Percentiles rank a stretch among this genome's conserved stretches.
Conservation (phyloP, 2,797 vertebrate species). For the Glossophaga mutica region DNA sequence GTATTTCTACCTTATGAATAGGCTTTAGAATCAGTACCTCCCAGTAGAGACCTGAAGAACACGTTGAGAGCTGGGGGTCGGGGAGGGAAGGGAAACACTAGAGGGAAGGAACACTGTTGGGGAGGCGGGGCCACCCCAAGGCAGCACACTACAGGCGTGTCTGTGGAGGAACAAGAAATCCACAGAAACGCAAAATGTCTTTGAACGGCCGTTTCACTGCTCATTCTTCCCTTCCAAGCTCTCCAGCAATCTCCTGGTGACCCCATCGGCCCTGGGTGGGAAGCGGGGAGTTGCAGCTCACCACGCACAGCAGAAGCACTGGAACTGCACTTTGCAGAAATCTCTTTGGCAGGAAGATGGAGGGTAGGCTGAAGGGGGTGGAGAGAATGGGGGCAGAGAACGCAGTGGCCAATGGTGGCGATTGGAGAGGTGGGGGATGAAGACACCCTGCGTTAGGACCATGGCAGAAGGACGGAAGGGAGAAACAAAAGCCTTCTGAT, state of each 20-base stretch:
- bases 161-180: neutral
- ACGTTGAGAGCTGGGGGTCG: neutral
- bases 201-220: neutral
- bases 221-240: neutral
- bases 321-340: too few relatives aligned
- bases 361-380: too few relatives aligned
- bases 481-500: neutral
- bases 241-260: neutral
- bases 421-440: neutral
- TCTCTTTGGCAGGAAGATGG: fast-evolving
- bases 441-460: fast-evolving
- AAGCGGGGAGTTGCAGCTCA: fast-evolving
- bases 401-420: neutral
- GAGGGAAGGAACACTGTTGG: neutral
- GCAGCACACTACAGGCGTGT: fast-evolving
- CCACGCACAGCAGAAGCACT: fast-evolving
- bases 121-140: fast-evolving
- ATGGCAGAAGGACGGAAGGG: neutral
- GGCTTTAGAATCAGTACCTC: neutral
- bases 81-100: neutral
- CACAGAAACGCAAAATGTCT: neutral
- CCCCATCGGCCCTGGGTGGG: fast-evolving
- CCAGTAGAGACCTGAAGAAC: neutral
- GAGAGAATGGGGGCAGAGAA: fast-evolving
- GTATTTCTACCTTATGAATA: neutral